Percentiles rank a stretch among this genome's conserved stretches.
Evolutionary conservation across 2,888 invertebrate species (phyloP).

Genomic region (Holacanthella duospinosa): DNA sequence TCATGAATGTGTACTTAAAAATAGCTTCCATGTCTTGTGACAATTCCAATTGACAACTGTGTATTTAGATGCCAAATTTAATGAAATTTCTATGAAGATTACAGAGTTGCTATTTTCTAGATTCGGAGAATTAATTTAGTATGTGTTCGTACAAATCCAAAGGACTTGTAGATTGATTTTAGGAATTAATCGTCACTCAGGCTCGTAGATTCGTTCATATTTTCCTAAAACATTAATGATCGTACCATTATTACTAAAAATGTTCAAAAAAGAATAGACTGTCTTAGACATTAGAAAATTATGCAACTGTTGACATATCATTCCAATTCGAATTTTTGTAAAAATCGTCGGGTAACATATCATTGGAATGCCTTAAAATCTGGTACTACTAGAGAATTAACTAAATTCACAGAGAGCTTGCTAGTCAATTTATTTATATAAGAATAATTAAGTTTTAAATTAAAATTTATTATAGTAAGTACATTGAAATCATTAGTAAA

Average conservation of each 20-base stretch:
- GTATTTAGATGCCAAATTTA: slow-evolving; percentile 3
- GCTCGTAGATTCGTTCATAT: neutral
- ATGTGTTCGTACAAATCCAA: too few species aligned
- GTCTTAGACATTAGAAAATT: neutral
- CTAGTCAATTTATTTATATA: neutral
- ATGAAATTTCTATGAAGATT: neutral
- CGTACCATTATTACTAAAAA: neutral
- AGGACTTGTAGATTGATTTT: neutral
- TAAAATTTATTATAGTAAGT: too few species aligned
- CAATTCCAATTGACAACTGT: neutral
- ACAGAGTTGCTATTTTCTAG: neutral
- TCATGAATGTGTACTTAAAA: neutral
- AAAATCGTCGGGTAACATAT: neutral
- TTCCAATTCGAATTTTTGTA: neutral
- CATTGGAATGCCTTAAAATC: neutral
- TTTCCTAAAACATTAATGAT: neutral
- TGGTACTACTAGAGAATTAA: neutral
- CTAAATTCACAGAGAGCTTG: neutral
- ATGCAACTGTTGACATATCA: neutral
- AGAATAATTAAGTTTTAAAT: neutral
- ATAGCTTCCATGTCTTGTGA: slow-evolving; percentile 1
- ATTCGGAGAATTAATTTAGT: too few species aligned
- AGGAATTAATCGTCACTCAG: neutral
- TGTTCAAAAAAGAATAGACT: neutral
- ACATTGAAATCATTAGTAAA: too few species aligned